Conservation (phyloP, 2,797 vertebrate species). For the Lepilemur ruficaudatus region DNA sequence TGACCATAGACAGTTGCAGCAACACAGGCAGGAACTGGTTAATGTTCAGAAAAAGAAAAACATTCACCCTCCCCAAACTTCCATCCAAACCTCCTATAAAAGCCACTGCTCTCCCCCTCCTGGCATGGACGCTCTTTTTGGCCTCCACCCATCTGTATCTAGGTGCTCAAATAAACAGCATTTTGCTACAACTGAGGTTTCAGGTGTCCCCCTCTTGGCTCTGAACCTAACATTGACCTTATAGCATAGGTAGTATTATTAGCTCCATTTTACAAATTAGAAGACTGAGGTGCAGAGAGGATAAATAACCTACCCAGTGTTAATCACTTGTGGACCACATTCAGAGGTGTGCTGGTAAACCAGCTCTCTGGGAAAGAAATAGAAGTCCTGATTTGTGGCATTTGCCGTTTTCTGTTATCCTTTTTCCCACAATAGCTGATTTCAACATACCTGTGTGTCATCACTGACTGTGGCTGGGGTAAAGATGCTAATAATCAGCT, state of each 20-base stretch:
- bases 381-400: background rate
- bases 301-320: background rate
- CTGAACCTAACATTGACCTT: background rate
- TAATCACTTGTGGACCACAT: background rate
- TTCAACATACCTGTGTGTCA: background rate
- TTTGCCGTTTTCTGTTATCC: background rate
- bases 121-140: no score
- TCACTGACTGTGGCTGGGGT: background rate
- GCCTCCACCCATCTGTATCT: no score
- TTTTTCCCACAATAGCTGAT: background rate
- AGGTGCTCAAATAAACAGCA: no score
- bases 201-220: no score
- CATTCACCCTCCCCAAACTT: no score
- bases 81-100: no score
- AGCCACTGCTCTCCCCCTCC: no score
- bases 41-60: no score
- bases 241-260: background rate
- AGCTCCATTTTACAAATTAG: background rate
- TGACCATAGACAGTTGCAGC: no score
- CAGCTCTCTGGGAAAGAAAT: background rate
- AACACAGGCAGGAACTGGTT: no score
- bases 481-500: background rate
- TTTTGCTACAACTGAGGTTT: no score
- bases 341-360: background rate
- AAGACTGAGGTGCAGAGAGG: background rate